phyloP scores from a whole-genome alignment of 2,888 invertebrate species.

The Galeruca laticollis region DNA sequence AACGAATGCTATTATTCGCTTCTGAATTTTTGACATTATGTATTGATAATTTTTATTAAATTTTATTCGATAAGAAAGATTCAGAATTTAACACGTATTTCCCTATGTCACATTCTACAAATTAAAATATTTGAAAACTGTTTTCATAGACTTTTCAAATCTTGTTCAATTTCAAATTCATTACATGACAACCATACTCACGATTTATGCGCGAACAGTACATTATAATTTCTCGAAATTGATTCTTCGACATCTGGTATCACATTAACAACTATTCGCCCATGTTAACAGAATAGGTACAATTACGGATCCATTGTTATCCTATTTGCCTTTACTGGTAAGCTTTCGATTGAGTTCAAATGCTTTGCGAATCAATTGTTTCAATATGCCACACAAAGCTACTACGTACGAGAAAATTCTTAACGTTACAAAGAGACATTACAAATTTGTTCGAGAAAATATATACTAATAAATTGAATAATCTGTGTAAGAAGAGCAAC shows the following conservation, averaged over 20 bases:
- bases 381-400: slow-evolving; percentile 11
- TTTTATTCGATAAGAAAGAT: too few species aligned
- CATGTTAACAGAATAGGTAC: slow-evolving; percentile 32
- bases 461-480: too few species aligned
- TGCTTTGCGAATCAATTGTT: slow-evolving; percentile 4
- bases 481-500: too few species aligned
- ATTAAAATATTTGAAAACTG: too few species aligned
- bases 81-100: too few species aligned
- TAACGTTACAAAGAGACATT: neutral
- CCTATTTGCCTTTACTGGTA: slow-evolving; percentile 22
- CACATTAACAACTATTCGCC: slow-evolving; percentile 26
- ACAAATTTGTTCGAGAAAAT: neutral
- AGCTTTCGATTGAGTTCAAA: slow-evolving; percentile 14
- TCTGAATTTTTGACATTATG: too few species aligned
- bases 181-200: slow-evolving; percentile 28
- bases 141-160: too few species aligned
- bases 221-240: slow-evolving; percentile 35
- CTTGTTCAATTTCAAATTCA: slow-evolving; percentile 20
- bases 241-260: slow-evolving; percentile 30
- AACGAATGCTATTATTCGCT: too few species aligned
- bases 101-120: too few species aligned
- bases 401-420: neutral
- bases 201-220: slow-evolving; percentile 30
- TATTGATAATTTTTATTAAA: too few species aligned
- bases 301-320: slow-evolving; percentile 29